phyloP scores from a whole-genome alignment of 23 tunicate species.

The Clavelina lepadiformis region DNA sequence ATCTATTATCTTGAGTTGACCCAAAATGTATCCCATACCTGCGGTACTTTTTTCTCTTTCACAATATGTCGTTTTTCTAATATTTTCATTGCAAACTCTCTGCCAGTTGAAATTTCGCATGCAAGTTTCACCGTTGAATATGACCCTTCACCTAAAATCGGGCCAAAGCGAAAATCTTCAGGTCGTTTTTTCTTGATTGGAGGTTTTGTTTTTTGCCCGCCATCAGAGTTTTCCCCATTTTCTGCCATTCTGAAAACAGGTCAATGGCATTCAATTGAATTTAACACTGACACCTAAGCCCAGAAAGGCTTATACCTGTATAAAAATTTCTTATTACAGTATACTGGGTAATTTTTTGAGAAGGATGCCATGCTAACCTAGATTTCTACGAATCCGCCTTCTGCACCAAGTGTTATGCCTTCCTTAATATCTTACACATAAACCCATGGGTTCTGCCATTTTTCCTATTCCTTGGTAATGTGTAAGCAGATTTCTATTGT shows the following conservation, averaged over 20 bases:
- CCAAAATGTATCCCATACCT: conserved; percentile 29
- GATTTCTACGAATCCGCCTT: no score
- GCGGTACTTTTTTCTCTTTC: conserved; percentile 84
- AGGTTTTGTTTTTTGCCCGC: background rate
- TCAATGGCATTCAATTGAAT: no score
- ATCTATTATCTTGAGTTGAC: background rate
- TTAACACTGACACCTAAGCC: no score
- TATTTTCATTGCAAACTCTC: conserved; percentile 77
- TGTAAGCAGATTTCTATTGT: no score
- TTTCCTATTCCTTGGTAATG: no score
- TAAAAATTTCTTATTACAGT: no score
- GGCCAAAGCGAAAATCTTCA: conserved; percentile 74
- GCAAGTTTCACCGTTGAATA: conserved; percentile 86
- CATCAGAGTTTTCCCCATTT: conserved; percentile 14
- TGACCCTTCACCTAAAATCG: conserved; percentile 87
- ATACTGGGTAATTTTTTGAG: no score
- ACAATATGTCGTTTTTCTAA: conserved; percentile 74
- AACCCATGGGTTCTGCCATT: no score
- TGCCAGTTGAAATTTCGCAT: conserved; percentile 49
- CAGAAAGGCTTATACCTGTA: no score
- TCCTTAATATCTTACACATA: no score
- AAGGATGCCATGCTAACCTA: no score
- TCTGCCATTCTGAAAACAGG: conserved; percentile 10
- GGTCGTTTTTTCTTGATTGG: conserved; percentile 41
- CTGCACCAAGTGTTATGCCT: no score